phyloP scores from a whole-genome alignment of 2,888 invertebrate species.

The Bibio marci region DNA sequence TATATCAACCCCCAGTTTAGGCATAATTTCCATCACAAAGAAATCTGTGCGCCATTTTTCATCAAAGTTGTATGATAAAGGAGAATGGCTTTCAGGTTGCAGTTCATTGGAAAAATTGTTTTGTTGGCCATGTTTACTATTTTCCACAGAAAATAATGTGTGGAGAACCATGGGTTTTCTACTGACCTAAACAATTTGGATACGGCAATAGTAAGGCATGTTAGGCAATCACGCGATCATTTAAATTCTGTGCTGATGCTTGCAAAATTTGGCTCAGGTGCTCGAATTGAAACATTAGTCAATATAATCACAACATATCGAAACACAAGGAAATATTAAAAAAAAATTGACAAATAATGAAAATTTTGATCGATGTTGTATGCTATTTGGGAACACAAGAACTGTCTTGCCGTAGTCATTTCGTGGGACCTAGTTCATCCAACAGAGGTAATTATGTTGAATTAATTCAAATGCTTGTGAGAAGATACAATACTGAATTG shows the following conservation, averaged over 20 bases:
- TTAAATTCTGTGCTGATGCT: background rate
- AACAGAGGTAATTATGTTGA: conserved; percentile 13
- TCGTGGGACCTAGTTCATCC: conserved; percentile 9
- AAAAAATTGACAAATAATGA: conserved; percentile 12
- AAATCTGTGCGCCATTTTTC: too few species aligned
- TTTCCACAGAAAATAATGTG: background rate
- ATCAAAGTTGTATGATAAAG: too few species aligned
- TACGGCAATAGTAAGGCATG: background rate
- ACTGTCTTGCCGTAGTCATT: conserved; percentile 7
- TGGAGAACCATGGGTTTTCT: background rate
- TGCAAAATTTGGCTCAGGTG: background rate
- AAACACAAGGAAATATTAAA: conserved; percentile 12
- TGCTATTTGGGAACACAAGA: conserved; percentile 9
- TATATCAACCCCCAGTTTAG: too few species aligned
- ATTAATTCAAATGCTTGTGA: conserved; percentile 9
- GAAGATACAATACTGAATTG: conserved; percentile 10
- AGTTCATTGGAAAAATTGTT: too few species aligned
- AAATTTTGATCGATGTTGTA: conserved; percentile 10
- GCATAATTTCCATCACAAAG: too few species aligned
- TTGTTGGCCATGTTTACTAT: too few species aligned
- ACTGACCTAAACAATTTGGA: conserved; percentile 1
- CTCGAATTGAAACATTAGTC: background rate
- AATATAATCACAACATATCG: background rate
- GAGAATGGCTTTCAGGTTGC: too few species aligned
- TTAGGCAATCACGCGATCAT: background rate